phyloP scores from a whole-genome alignment of 2,888 invertebrate genomes.

The Chymomyza procnemis region DNA sequence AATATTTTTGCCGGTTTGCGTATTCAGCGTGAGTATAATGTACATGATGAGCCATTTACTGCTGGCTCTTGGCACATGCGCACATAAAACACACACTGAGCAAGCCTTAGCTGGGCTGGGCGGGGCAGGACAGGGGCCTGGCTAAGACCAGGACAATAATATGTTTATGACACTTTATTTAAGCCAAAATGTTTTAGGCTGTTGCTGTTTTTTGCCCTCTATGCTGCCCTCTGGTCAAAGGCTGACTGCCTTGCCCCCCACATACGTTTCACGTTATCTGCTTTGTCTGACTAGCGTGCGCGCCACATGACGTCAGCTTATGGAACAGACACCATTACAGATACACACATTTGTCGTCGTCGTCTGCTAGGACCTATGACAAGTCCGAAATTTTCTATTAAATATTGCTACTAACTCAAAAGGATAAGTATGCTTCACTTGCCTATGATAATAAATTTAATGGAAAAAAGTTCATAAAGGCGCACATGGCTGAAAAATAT shows the following conservation, averaged over 20 bases:
- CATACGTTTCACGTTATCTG: background rate
- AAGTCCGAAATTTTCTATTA: slow-evolving; percentile 18
- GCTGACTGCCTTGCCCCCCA: background rate
- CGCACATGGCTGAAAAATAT: too few species aligned
- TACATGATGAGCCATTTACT: background rate
- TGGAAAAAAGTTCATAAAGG: too few species aligned
- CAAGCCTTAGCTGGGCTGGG: background rate
- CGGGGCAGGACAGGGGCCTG: background rate
- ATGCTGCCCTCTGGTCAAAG: background rate
- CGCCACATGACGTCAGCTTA: slow-evolving; percentile 54
- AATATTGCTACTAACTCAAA: background rate
- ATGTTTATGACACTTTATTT: slow-evolving; percentile 59
- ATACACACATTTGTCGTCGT: slow-evolving; percentile 2
- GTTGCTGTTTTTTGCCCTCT: background rate
- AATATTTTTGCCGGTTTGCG: background rate
- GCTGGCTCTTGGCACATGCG: slow-evolving; percentile 31
- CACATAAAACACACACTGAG: background rate
- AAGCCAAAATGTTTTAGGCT: background rate
- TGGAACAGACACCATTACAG: slow-evolving; percentile 21
- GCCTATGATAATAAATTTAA: too few species aligned
- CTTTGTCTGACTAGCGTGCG: background rate
- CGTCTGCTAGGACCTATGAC: slow-evolving; percentile 43
- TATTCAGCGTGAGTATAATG: background rate
- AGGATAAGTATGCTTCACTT: too few species aligned
- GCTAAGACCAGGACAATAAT: slow-evolving; percentile 64